Evolutionary conservation across 1,140 invertebrate genomes (phyloP), one percentile per base, ranked within the genome.

Genomic region (Streblospio benedicti): DNA sequence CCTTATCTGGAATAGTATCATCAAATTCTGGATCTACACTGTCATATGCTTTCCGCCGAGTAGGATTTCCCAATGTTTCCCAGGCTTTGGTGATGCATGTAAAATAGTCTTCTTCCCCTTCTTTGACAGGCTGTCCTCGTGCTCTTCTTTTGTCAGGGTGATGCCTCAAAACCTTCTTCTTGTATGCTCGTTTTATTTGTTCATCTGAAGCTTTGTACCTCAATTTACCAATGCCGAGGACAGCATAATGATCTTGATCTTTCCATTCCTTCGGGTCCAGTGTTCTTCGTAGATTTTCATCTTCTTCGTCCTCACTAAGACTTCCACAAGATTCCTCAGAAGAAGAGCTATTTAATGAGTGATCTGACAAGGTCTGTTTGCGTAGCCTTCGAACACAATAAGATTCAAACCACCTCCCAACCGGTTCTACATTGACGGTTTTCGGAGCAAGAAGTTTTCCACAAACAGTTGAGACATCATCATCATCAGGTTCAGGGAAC

Each of bases 31-130:
- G 91, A 81, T 99, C 96, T 57, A 98, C 86, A 28, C 93, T 96
- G 80, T 99, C 96, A 78, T 90, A 99, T 0, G 93, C 88, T 63
- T 87, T 81, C 64, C 94, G 82, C 70, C 89, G 92, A 4, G 82
- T 73, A 14, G 87, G 82, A 67, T 86, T 91, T 0, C 93, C 90
- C 60, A 93, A 80, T 30, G 86, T 90, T 80, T 96, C 92, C 83
- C 89, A 92, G 16, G 94, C 94, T 79, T 92, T 93, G n/a, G 94
- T 97, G 69, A 99, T 98, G 74, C 94, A 97, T 0, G 93, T 93
- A 75, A 97, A 99, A 79, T 98, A 97, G 80, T 97, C 94, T 71
- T 93, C 75, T 45, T 78, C 76, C 54, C 76, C 74, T 38, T 79
- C 72, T 30, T 76, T 73, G 1, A 77, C 75, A 53, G 66, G 52